Evolutionary conservation across 2,888 invertebrate species (phyloP), one percentile per base, ranked within the genome.

Genomic region (Loripinus fragilis): DNA sequence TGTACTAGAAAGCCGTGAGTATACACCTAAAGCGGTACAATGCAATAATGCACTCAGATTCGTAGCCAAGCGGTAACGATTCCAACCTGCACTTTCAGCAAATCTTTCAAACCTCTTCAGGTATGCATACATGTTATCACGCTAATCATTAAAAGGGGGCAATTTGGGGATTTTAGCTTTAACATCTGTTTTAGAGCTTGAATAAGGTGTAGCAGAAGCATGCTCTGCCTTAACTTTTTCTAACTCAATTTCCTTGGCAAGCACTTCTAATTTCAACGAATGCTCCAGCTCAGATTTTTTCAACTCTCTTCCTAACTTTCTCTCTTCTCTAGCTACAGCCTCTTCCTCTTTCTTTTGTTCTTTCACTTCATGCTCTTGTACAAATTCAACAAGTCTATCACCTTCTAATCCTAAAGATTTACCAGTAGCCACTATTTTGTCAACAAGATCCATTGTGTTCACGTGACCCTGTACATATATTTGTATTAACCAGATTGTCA

Each of bases 11-110:
- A 74, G 30, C n/a, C 67, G 3, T 10, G 65, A 33, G 25, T 73
- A 73, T 0, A 73, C 66, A 45, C 50, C 67, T 23, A 67, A 45
- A 10, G 73, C 65, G 23, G 28, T 73, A 30, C 73, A 66, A 17
- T 73, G 65, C 20, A 73, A 20, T n/a, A 73, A 52, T 17, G 73
- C 66, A 48, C 73, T 50, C 5, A 73, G 65, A 66, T 73, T 45
- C 12, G 41, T 50, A 17, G 73, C 73, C 73, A 50, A 73, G 50
- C 20, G 17, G 7, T 28, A 15, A 48, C 30, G 42, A 17, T 65
- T 41, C 71, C 71, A 76, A 41, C 55, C 45, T n/a, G 64, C 69
- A 69, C 25, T 60, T 60, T 41, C 45, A 45, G 45, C 45, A 45
- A 45, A 45, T 20, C 45, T 8, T 45, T 45, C 45, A 17, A 45